Evolutionary conservation across 2,113 vertebrate species (phyloP).

Genomic region (Myotis lucifugus): DNA sequence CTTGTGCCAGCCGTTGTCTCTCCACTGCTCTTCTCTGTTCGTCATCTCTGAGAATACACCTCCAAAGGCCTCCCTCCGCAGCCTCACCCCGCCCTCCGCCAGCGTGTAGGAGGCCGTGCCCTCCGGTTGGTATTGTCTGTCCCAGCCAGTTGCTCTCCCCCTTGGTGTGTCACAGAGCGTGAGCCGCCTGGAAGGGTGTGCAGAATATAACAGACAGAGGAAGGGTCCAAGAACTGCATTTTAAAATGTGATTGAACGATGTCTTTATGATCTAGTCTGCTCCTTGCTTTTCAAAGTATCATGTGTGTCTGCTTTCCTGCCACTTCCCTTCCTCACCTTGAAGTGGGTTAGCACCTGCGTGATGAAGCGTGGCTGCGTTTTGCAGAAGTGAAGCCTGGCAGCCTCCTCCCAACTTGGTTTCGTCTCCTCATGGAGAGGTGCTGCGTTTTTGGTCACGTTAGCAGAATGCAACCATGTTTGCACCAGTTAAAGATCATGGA

Average conservation of each 20-base stretch:
- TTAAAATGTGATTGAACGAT: background rate
- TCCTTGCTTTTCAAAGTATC: background rate
- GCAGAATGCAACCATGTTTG: background rate
- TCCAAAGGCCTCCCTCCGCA: background rate
- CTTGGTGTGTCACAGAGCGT: background rate
- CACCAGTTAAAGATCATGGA: background rate
- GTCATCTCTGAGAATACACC: background rate
- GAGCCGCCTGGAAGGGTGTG: background rate
- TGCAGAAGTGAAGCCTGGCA: background rate
- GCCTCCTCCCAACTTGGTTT: background rate
- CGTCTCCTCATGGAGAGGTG: background rate
- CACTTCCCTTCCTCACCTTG: background rate
- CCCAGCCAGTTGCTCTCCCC: background rate
- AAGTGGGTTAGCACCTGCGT: background rate
- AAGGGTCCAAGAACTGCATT: background rate
- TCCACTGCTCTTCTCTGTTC: background rate
- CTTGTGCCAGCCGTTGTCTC: background rate
- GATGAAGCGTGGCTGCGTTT: background rate
- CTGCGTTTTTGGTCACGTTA: background rate
- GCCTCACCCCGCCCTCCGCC: background rate
- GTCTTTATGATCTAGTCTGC: background rate
- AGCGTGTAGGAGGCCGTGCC: background rate
- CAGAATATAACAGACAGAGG: background rate
- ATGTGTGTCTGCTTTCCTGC: background rate
- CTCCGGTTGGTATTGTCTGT: background rate